A percentile compares a stretch with the other conserved stretches of the same genome.
phyloP scores from a whole-genome alignment of 1,140 invertebrate genomes.

The Condylostylus longicornis region DNA sequence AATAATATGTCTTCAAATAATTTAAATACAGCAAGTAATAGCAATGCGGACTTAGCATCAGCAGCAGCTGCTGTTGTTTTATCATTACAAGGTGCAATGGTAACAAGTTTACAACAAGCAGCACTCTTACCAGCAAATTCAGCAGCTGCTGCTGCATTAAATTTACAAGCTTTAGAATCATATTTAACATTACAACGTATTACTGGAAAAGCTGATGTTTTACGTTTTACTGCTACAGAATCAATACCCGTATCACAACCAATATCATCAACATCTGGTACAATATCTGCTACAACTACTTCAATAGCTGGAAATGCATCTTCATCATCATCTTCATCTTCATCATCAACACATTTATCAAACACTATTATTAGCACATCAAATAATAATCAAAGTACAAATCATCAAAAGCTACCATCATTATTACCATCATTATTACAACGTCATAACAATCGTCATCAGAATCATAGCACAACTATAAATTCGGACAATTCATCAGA shows the following conservation, averaged over 20 bases:
- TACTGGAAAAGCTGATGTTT: conserved; percentile 32
- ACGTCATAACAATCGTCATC: not conserved
- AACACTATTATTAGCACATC: not conserved
- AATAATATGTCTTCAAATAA: conserved; percentile 10
- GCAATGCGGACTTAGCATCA: too few relatives aligned
- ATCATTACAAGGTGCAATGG: conserved; percentile 58
- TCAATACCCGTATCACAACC: conserved; percentile 9
- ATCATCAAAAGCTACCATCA: not conserved
- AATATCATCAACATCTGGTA: not conserved
- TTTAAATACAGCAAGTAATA: conserved; percentile 18
- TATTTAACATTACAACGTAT: conserved; percentile 65
- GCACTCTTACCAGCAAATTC: conserved; percentile 59
- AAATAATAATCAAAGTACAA: not conserved
- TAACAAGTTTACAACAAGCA: conserved; percentile 57
- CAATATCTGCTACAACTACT: too few relatives aligned
- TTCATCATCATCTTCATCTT: too few relatives aligned
- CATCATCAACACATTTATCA: too few relatives aligned
- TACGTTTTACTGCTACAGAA: conserved; percentile 16
- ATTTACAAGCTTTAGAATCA: conserved; percentile 66
- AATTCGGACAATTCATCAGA: too few relatives aligned
- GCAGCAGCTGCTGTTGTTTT: conserved; percentile 44
- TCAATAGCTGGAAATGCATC: too few relatives aligned
- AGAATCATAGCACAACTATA: not conserved
- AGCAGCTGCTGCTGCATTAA: conserved; percentile 59
- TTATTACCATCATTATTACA: not conserved